phyloP scores from a whole-genome alignment of 2,113 vertebrate species.

The Nannobrachium achirus region DNA sequence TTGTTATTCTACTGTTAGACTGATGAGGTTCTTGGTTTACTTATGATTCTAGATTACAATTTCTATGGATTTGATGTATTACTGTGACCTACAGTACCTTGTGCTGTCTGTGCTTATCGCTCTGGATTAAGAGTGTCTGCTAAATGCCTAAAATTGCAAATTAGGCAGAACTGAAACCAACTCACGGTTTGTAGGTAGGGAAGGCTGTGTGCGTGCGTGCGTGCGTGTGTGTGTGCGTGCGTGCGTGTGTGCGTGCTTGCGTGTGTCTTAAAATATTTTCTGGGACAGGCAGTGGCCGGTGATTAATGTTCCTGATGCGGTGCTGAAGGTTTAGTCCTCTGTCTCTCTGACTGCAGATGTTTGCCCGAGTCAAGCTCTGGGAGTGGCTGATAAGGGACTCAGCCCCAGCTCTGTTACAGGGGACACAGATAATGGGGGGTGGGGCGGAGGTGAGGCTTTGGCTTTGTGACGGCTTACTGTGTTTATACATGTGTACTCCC shows the following conservation, averaged over 20 bases:
- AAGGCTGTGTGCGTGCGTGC: constrained; percentile 6
- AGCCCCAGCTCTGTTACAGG: constrained; percentile 29
- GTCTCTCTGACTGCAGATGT: constrained; percentile 40
- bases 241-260: no score
- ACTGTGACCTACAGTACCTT: no score
- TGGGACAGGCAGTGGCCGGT: constrained; percentile 45
- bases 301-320: constrained; percentile 57
- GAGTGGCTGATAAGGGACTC: constrained; percentile 57
- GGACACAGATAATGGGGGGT: constrained; percentile 10
- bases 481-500: constrained; percentile 17
- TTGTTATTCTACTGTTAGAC: no score
- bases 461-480: constrained; percentile 4
- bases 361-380: constrained; percentile 48
- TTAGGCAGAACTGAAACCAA: no score
- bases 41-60: no score
- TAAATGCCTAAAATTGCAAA: no score
- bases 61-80: no score
- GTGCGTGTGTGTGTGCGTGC: no score
- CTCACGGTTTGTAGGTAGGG: constrained; percentile 28
- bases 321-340: constrained; percentile 26
- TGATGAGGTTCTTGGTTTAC: no score
- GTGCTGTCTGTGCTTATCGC: no score
- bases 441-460: not conserved
- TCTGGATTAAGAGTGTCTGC: no score
- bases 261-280: constrained; percentile 57